phyloP scores from a whole-genome alignment of 2,888 invertebrate genomes.

The Diploptera punctata region DNA sequence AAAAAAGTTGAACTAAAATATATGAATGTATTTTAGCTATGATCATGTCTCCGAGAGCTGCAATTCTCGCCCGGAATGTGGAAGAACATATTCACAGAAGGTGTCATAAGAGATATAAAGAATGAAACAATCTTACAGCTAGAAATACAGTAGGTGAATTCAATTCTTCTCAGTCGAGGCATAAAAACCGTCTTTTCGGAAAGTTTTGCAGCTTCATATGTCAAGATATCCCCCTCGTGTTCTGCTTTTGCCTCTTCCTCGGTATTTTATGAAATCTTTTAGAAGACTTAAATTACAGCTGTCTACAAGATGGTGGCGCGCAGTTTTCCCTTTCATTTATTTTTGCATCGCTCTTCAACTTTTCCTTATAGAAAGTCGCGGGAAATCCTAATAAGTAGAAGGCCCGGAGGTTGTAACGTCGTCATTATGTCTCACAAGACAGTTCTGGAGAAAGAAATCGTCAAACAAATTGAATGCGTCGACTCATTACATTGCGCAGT shows the following conservation, averaged over 20 bases:
- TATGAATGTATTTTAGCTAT: no score
- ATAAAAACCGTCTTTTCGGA: neutral
- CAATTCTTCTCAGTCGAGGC: neutral
- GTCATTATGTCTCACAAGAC: constrained; percentile 28
- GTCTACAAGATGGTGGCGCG: constrained; percentile 11
- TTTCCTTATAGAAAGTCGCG: neutral
- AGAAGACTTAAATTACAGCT: constrained; percentile 25
- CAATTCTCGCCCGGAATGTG: no score
- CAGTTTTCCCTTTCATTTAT: constrained; percentile 23
- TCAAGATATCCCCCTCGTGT: neutral
- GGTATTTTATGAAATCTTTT: constrained; percentile 24
- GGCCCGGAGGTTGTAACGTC: constrained; percentile 6
- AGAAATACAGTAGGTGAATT: neutral
- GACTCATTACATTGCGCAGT: constrained; percentile 8
- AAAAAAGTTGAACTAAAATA: no score
- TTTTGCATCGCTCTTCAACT: constrained; percentile 1
- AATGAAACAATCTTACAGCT: neutral
- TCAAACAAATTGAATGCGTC: constrained; percentile 28
- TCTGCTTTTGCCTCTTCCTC: neutral
- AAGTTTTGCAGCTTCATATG: neutral
- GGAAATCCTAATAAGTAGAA: constrained; percentile 22
- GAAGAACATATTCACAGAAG: no score
- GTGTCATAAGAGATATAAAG: no score
- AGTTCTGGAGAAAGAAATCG: neutral
- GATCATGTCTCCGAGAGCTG: no score